Base-by-base conservation (phyloP, 2,888 invertebrate species). In the Drosophila mayaguana region DNA sequence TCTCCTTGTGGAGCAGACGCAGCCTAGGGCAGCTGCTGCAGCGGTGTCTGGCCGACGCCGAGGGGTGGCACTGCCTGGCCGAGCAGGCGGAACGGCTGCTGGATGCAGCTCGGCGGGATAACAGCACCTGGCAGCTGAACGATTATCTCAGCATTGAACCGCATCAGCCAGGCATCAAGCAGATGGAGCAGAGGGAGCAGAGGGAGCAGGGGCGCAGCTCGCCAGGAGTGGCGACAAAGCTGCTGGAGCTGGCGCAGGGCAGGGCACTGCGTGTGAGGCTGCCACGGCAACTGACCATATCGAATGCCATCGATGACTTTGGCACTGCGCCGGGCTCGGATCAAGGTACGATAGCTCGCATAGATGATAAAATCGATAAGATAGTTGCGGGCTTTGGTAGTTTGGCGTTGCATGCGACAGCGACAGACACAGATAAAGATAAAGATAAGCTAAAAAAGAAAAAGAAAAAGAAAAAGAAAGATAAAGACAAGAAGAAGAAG, bases 51-150 rank as follows among this genome's bases (percentile, higher is more conserved):
- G 76, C 76, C 2, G 75, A 81, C 3, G 32, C 55, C 63, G 46
- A 83, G 78, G 18, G 63, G 72, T 63, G 78, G 89, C 63, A 84
- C 28, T 94, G 94, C 73, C 72, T 94, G n/a, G 93, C 93, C 63
- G 91, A 91, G 64, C 91, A 92, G 72, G 89, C 93, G 0, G 75
- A 93, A 45, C 86, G 92, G 8, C 70, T 92, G 12, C 81, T 94
- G 50, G 94, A 94, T 69, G 90, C 91, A 12, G 93, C 93, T 3
- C 87, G 93, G 11, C 80, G 82, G 73, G 92, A 92, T 63, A 92
- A 92, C 63, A 83, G 75, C 38, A 92, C 91, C 3, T 93, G 93
- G 93, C 72, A 89, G 4, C 72, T 92, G 32, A 90, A 86, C 80
- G 92, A 92, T 42, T 91, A 83, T 46, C 67, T 93, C 7, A 69